Evolutionary conservation across 2,888 invertebrate genomes (phyloP), one percentile per base, ranked within the genome.

Genomic region (Polia nebulosa): DNA sequence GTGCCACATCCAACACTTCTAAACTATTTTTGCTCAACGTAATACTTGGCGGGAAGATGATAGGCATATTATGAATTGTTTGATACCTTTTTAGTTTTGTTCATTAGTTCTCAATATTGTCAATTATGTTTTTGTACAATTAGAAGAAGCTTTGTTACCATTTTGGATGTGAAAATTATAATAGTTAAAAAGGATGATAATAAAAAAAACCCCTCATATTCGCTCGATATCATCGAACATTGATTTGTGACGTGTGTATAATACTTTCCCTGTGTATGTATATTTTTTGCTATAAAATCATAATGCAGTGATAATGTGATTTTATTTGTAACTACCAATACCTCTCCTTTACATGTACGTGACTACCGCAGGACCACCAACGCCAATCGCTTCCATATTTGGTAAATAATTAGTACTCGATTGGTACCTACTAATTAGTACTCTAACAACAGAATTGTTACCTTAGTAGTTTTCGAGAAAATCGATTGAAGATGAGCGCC

Each of bases 251-350:
- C 80, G 89, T 92, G 92, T 95, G 94, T 94, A 94, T 91, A 92
- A 91, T 90, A 87, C 83, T 93, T 94, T 92, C 92, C 90, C 90
- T 91, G 90, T 93, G 91, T 93, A 92, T 95, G 94, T 95, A 95
- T 95, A 93, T 95, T 95, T 93, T 94, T 94, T 95, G 94, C 92
- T 95, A 95, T 95, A 95, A 95, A 95, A 95, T 91, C 91, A 93
- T 94, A 92, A 95, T 94, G 94, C 95, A 94, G 94, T 94, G 91
- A 92, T 86, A 80, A 84, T 84, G 89, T 76, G 88, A 88, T 95
- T 95, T 94, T 82, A 92, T 94, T 95, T 91, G 66, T 65, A 76
- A 66, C 60, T 27, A 25, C 9, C 27, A 47, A 55, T 58, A 61
- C 49, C 39, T 41, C n/a, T n/a, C n/a, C n/a, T n/a, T n/a, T n/a